These are phyloP conservation scores for Phymastichus coffea DNA, from an alignment of 1,140 invertebrate species.

Conservation along the genomic window DNA sequence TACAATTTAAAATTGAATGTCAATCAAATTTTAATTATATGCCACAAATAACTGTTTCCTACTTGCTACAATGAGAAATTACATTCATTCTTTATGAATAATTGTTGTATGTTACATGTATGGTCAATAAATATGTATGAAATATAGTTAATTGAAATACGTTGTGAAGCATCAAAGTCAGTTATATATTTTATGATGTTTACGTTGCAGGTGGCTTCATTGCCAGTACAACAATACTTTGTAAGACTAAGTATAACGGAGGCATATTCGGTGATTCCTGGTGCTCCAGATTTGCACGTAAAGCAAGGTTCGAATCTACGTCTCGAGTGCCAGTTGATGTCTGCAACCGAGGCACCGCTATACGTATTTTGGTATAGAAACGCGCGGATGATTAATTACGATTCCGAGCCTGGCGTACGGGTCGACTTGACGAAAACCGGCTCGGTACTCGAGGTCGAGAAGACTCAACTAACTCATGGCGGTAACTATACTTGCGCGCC, in stretches of 20 bases:
- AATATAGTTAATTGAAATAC: no score
- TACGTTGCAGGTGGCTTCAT: slow-evolving; percentile 45
- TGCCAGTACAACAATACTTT: slow-evolving; percentile 50
- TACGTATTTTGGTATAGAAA: slow-evolving; percentile 82
- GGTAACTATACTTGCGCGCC: slow-evolving; percentile 72
- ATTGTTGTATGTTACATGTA: no score
- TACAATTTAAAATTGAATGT: no score
- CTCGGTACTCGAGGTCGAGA: slow-evolving; percentile 60
- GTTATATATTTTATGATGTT: no score
- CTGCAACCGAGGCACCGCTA: slow-evolving; percentile 72
- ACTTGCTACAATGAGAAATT: no score
- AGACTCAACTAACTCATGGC: slow-evolving; percentile 61
- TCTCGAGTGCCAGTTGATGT: slow-evolving; percentile 69
- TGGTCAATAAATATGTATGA: no score
- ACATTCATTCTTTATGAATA: no score
- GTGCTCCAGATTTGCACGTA: slow-evolving; percentile 74
- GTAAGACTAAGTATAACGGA: slow-evolving; percentile 58
- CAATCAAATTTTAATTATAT: no score
- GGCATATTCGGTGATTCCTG: slow-evolving; percentile 72
- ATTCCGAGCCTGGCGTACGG: slow-evolving; percentile 59
- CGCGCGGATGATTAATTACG: slow-evolving; percentile 73
- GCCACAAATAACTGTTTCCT: no score
- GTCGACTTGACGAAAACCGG: slow-evolving; percentile 53
- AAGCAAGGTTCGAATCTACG: slow-evolving; percentile 71
- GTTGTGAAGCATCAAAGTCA: no score